Percentiles rank a stretch among this genome's conserved stretches.
Conservation (phyloP, 1,140 invertebrate species). For the Nasonia giraulti region DNA sequence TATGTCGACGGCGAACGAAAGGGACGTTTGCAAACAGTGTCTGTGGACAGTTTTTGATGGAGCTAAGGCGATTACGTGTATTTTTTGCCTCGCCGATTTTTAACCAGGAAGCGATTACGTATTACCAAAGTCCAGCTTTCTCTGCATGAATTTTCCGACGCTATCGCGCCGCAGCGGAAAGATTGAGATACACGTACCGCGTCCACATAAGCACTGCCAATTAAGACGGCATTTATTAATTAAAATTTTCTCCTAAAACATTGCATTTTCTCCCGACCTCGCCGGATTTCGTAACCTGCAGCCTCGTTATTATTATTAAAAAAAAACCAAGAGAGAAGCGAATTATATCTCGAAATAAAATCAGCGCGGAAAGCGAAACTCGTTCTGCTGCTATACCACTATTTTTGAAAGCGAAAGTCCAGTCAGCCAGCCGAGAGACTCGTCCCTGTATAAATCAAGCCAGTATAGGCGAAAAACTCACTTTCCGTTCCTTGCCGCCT, state of each 20-base stretch:
- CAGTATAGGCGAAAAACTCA: neutral
- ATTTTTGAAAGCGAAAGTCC: constrained; percentile 44
- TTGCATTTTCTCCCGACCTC: too few relatives aligned
- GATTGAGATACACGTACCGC: neutral
- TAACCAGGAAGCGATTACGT: neutral
- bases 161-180: neutral
- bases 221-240: neutral
- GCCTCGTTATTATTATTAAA: neutral
- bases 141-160: neutral
- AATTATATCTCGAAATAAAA: neutral
- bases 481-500: neutral
- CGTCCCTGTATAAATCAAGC: neutral
- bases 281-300: neutral
- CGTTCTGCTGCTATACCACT: neutral
- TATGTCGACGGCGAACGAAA: neutral
- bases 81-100: neutral
- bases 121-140: neutral
- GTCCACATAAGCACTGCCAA: neutral
- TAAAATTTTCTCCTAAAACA: neutral
- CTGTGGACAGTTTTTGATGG: too few relatives aligned
- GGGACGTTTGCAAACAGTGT: neutral
- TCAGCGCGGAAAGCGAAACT: constrained; percentile 4
- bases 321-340: neutral
- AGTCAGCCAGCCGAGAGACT: constrained; percentile 37
- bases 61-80: neutral